Evolutionary conservation across 1,140 invertebrate genomes (phyloP), one percentile per base, ranked within the genome.

Genomic region (Apocrypta bakeri): DNA sequence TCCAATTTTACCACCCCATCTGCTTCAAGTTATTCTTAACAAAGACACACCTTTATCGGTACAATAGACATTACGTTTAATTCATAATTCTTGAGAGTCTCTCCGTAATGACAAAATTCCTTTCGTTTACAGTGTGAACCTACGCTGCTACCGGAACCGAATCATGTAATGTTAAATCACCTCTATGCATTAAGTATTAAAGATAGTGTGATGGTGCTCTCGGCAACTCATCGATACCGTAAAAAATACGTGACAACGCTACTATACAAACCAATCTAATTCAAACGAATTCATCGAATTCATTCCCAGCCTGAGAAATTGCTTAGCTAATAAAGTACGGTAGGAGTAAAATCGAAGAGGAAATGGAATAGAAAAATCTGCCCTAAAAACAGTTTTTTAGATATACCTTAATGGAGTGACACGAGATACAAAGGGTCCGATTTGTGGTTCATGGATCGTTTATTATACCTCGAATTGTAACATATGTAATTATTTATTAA

Each of bases 241-340:
- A 99, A 99, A 93, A 99, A 99, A 94, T 99, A 99, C 93, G 99
- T 99, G 12, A 99, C 99, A 9, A 99, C 99, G 6, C 92, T 99
- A n/a, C 93, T 99, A 0, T 99, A 99, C 91, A 99, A 99, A 92
- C 99, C 99, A 17, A 99, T 99, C 88, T 98, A 95, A 94, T 61
- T 72, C 31, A 42, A 72, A 72, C 11, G 37, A 72, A 64, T 64
- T 83, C 40, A 76, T 37, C 24, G 73, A 33, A 85, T 84, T 86
- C 82, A 89, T 89, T 87, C 85, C 84, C 82, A 72, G 24, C n/a
- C 14, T 42, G 29, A 77, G 81, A 78, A 33, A 72, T 25, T 79
- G 48, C 56, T 73, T 83, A 83, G 76, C 48, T 79, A 66, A 64
- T 29, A n/a, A 66, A 74, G 75, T 42, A 78, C 63, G 61, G 9